Evolutionary conservation across 2,888 invertebrate species (phyloP).

Genomic region (Cheilosia pagana): DNA sequence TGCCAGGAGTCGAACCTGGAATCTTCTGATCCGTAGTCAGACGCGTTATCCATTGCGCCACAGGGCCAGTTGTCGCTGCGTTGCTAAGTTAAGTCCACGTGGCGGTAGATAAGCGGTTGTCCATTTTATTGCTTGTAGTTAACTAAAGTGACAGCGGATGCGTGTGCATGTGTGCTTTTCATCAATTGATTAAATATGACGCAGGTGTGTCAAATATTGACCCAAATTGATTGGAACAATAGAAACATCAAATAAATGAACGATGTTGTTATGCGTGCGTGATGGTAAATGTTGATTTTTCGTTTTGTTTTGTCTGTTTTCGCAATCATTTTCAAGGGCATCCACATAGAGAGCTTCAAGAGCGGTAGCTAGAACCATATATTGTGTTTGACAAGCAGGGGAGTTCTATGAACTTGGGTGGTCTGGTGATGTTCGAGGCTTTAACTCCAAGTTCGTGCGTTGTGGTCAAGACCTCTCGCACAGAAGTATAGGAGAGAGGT

Average conservation of each 20-base stretch:
- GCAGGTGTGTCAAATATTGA: slow-evolving; percentile 26
- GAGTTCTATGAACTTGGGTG: too few species aligned
- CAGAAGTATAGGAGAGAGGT: too few species aligned
- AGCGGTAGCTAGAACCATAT: background rate
- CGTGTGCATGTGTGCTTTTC: background rate
- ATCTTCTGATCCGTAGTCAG: slow-evolving; percentile 78
- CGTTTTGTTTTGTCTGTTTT: background rate
- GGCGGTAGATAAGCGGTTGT: background rate
- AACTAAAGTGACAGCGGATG: background rate
- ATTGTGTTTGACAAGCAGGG: too few species aligned
- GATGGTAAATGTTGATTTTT: slow-evolving; percentile 15
- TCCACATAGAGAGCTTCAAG: background rate
- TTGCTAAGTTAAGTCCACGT: slow-evolving; percentile 17
- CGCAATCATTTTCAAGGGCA: slow-evolving; percentile 16
- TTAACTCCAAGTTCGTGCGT: too few species aligned
- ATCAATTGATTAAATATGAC: slow-evolving; percentile 19
- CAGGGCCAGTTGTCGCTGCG: slow-evolving; percentile 69
- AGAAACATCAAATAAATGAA: background rate
- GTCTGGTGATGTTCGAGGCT: too few species aligned
- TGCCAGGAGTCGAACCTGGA: slow-evolving; percentile 78
- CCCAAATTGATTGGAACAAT: slow-evolving; percentile 12
- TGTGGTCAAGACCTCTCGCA: too few species aligned
- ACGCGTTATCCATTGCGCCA: slow-evolving; percentile 78
- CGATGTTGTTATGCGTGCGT: background rate
- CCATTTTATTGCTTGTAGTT: background rate